Percentiles rank a stretch among this genome's conserved stretches.
Evolutionary conservation across 53 echinoderm and acorn worm genomes (phyloP).

Genomic region (Temnopleurus reevesii): DNA sequence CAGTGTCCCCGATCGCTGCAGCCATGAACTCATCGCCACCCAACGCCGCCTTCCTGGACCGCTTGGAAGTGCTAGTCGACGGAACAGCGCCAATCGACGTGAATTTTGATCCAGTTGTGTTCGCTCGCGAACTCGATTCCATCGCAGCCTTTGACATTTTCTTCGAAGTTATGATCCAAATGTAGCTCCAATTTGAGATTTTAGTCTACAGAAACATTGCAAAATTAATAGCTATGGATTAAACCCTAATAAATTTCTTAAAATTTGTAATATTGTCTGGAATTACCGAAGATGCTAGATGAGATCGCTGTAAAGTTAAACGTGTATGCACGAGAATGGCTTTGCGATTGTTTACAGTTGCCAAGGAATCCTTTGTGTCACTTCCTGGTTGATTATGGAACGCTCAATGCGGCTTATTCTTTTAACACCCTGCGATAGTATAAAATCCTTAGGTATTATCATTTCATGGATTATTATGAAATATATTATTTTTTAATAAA

Average conservation of each 20-base stretch:
- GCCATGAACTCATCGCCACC: constrained; percentile 96
- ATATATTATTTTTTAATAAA: background rate
- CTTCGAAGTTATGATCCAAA: no score
- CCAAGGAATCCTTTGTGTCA: background rate
- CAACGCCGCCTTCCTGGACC: background rate
- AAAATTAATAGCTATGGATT: no score
- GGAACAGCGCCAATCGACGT: background rate
- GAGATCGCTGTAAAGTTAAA: no score
- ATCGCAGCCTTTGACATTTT: background rate
- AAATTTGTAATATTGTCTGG: no score
- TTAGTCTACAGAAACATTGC: background rate
- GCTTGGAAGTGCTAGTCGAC: constrained; percentile 35
- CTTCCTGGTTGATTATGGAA: constrained; percentile 28
- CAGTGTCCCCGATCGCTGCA: constrained; percentile 97
- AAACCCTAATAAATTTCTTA: no score
- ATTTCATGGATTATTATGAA: background rate
- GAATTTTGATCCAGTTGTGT: constrained; percentile 8
- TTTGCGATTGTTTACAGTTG: constrained; percentile 38
- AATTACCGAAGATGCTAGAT: no score
- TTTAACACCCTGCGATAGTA: no score
- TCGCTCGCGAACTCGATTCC: background rate
- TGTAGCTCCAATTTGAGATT: background rate
- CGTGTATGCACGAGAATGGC: background rate
- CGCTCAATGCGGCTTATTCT: background rate
- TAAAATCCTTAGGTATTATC: background rate